Base-by-base conservation (phyloP, 2,113 vertebrate species). In the Bungarus multicinctus region DNA sequence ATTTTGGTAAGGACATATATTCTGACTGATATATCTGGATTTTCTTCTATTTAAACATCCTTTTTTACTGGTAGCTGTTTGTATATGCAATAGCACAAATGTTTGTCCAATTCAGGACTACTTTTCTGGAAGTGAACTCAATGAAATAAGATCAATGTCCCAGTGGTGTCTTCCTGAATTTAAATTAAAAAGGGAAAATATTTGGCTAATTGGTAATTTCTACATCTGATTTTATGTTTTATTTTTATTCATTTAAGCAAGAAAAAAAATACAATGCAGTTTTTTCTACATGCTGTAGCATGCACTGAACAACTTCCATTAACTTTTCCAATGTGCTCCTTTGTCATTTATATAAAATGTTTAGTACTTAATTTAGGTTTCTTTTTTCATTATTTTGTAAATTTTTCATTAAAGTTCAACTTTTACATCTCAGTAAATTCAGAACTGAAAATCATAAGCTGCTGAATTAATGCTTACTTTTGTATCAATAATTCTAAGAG, bases 361-460 rank as follows among this genome's bases (percentile, higher is more conserved):
- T 47, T 91, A 85, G 1, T 14, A 34, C 39, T 39, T 7, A 18
- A 16, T 18, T 89, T 60, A n/a, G 64, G 18, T 30, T 23, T 39
- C 23, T n/a, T 85, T 91, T 90, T 90, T 92, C 87, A 27, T 86
- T 90, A 57, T 57, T 57, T 89, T 74, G 11, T 91, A 18, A 89
- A 85, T 52, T 64, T 7, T n/a, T 92, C 87, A 34, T 86, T 88
- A 57, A 43, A 23, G n/a, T 47, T 22, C 89, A 0, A 47, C 89
- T 93, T 91, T 53, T 91, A 23, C 30, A 23, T 50, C 39, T 47
- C 22, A 90, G 6, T 55, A 39, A 43, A 89, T 81, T 74, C 39
- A 86, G 25, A 55, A 43, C 47, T 60, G 9, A 25, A 85, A 52
- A 81, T 4, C 47, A 74, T 39, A 69, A 89, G 8, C 39, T 10